Evolutionary conservation across 2,797 vertebrate species (phyloP), one percentile per base, ranked within the genome.

Genomic region (Gephyroberyx darwinii): DNA sequence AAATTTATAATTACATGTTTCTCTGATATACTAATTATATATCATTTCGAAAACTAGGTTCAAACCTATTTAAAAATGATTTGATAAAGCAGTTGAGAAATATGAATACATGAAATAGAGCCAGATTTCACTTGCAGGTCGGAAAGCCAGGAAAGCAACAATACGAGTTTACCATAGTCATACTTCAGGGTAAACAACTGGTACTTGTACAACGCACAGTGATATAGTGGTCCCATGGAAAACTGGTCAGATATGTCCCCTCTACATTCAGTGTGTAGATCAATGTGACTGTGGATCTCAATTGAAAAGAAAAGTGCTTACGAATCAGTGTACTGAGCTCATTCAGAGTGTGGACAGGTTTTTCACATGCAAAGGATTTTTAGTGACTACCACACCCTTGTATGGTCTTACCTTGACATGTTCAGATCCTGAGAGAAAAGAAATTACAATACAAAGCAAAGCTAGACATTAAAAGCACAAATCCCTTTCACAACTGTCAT

Each of bases 351-450:
- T 68, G 1, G 64, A 84, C 72, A 77, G 75, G 61, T 80, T 84
- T 70, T 78, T 89, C 65, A 84, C 88, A 90, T 91, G 90, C 91
- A 93, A 76, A 87, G 56, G 74, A 80, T 73, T 70, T 22, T 63
- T 47, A 65, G 39, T 71, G 84, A 88, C 80, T 78, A 83, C 65
- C 82, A 83, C 89, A 87, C 84, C 79, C 69, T 71, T 26, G 53
- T 54, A 76, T 75, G 60, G 80, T 80, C 94, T 94, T 93, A 94
- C 94, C 94, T 93, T 84, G 53, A 65, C 76, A 63, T 61, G 74
- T 80, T 93, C 91, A 70, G 83, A 80, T 87, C 90, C 93, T 93
- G 93, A 78, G 83, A 91, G 82, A 88, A 76, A 90, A 83, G 83
- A 87, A 87, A 81, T 86, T 89, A 90, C 77, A 86, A 88, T 71